These are phyloP conservation scores for Phyto melanocephala DNA, from an alignment of 2,888 invertebrate species.

Conservation along the genomic window DNA sequence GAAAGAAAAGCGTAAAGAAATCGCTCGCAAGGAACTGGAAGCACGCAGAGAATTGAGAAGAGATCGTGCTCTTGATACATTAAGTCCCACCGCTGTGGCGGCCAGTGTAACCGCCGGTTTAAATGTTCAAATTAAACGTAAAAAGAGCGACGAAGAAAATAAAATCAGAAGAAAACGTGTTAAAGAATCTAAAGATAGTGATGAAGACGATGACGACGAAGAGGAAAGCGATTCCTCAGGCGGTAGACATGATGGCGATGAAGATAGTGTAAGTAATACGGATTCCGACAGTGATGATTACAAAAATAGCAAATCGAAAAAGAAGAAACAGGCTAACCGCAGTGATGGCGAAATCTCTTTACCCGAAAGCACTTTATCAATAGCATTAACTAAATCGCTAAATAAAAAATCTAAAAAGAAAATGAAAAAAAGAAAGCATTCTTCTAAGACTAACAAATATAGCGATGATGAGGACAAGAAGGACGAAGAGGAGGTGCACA, in stretches of 20 bases:
- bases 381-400: slow-evolving; percentile 80
- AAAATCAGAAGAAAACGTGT: slow-evolving; percentile 69
- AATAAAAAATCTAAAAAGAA: slow-evolving; percentile 61
- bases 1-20: slow-evolving; percentile 88
- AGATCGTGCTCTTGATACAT: slow-evolving; percentile 70
- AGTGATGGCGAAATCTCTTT: slow-evolving; percentile 58
- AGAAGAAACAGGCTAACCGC: slow-evolving; percentile 32
- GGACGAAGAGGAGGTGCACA: slow-evolving; percentile 38
- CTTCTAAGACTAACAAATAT: slow-evolving; percentile 33
- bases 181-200: slow-evolving; percentile 66
- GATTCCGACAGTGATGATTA: slow-evolving; percentile 64
- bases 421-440: slow-evolving; percentile 57
- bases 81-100: slow-evolving; percentile 75
- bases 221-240: slow-evolving; percentile 74
- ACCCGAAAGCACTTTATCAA: slow-evolving; percentile 81
- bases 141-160: slow-evolving; percentile 67
- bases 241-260: slow-evolving; percentile 60
- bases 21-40: slow-evolving; percentile 86
- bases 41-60: slow-evolving; percentile 81
- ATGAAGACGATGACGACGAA: slow-evolving; percentile 69
- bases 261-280: slow-evolving; percentile 66
- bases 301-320: slow-evolving; percentile 65
- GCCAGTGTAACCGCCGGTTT: slow-evolving; percentile 75
- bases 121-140: slow-evolving; percentile 71
- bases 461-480: slow-evolving; percentile 61